Conservation (phyloP, 30 jellyfish, hydroid and myxozoan genomes). For the Hydractinia echinata region DNA sequence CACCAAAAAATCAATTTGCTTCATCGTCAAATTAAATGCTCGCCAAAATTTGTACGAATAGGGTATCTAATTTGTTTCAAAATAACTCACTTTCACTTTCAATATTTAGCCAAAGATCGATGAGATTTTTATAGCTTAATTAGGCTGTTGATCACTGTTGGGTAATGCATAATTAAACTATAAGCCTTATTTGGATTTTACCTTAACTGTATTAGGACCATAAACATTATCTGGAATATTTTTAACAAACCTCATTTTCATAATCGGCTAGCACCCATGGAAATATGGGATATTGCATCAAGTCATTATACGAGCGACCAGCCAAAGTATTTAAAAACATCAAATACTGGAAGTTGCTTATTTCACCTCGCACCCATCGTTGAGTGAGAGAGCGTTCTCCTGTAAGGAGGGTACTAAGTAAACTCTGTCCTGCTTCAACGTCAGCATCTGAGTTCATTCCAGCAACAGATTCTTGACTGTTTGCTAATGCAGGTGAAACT, state of each 20-base stretch:
- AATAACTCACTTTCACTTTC: no score
- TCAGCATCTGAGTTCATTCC: constrained; percentile 93
- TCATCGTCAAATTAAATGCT: no score
- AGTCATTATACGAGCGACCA: constrained; percentile 93
- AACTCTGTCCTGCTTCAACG: constrained; percentile 66
- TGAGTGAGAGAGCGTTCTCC: constrained; percentile 91
- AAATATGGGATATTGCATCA: constrained; percentile 93
- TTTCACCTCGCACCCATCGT: constrained; percentile 97
- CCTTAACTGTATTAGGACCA: no score
- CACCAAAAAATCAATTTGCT: no score
- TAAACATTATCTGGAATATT: neutral
- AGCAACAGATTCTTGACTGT: constrained; percentile 77
- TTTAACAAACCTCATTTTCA: constrained; percentile 60
- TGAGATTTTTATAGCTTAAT: no score
- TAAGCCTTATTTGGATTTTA: no score
- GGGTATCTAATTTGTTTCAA: no score
- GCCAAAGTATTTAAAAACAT: constrained; percentile 90
- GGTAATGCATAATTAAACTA: no score
- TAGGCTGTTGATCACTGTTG: no score
- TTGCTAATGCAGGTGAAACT: constrained; percentile 48
- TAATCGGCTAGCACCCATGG: constrained; percentile 97
- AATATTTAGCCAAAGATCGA: no score
- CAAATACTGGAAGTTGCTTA: constrained; percentile 81
- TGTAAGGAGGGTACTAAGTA: constrained; percentile 15
- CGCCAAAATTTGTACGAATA: no score